These are phyloP conservation scores for Saturnia japonica DNA, from an alignment of 2,888 invertebrate genomes.

Conservation along the genomic window DNA sequence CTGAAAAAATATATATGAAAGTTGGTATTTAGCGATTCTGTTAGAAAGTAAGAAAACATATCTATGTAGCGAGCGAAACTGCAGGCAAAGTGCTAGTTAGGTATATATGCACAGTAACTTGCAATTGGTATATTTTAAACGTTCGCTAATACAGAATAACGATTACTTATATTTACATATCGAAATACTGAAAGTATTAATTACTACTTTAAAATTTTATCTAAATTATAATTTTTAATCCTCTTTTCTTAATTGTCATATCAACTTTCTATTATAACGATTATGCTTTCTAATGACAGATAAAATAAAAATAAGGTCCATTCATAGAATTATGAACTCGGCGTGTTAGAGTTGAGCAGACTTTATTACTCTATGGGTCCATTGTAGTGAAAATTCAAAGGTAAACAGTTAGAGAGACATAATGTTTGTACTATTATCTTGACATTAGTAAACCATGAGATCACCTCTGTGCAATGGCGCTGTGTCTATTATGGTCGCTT, in stretches of 20 bases:
- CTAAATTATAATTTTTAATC: not conserved
- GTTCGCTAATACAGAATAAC: not conserved
- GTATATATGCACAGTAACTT: not conserved
- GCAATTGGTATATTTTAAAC: not conserved
- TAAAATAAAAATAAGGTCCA: not conserved
- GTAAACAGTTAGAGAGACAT: constrained; percentile 16
- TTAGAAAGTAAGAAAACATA: no score
- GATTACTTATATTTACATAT: constrained; percentile 8
- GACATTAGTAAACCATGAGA: constrained; percentile 20
- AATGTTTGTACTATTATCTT: constrained; percentile 19
- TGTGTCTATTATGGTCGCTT: constrained; percentile 85
- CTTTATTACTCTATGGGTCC: no score
- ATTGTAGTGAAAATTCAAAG: constrained; percentile 1
- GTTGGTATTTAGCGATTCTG: no score
- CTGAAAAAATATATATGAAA: no score
- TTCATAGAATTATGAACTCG: no score
- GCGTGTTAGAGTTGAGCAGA: no score
- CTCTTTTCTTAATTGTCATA: constrained; percentile 14
- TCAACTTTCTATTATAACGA: constrained; percentile 12
- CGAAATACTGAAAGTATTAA: not conserved
- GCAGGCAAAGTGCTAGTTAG: no score
- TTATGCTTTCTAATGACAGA: constrained; percentile 1
- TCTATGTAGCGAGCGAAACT: no score
- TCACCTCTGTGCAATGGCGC: constrained; percentile 85
- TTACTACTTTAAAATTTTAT: not conserved